These are phyloP conservation scores for Antedon mediterranea DNA, from an alignment of 53 echinoderm and acorn worm genomes.

Conservation along the genomic window DNA sequence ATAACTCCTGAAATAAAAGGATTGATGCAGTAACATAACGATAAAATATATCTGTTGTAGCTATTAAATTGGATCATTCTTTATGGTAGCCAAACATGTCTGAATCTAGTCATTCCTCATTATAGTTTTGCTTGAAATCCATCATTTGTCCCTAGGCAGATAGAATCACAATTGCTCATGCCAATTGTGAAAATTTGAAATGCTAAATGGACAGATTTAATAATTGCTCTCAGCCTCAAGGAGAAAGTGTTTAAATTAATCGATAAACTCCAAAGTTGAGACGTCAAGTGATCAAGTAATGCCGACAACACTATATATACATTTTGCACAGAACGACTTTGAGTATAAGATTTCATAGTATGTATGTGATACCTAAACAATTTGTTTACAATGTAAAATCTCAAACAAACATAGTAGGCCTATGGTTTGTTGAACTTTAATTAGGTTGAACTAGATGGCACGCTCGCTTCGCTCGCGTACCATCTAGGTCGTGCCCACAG, in stretches of 20 bases:
- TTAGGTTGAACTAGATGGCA: too few species aligned
- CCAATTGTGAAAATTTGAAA: background rate
- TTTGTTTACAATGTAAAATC: too few species aligned
- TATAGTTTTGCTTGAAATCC: background rate
- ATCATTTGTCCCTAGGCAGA: background rate
- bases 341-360: too few species aligned
- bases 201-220: conserved; percentile 1
- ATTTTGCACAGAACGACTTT: too few species aligned
- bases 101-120: background rate
- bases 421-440: too few species aligned
- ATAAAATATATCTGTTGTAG: background rate
- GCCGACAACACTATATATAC: background rate
- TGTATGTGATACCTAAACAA: too few species aligned
- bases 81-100: background rate
- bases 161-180: background rate
- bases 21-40: background rate
- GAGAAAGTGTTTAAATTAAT: conserved; percentile 1
- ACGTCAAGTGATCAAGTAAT: background rate
- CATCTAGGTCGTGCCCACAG: too few species aligned
- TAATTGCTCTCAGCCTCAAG: background rate
- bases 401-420: too few species aligned
- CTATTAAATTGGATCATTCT: background rate
- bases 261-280: background rate
- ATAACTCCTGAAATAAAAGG: background rate
- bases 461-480: too few species aligned